Conservation (phyloP, 2,797 vertebrate species). For the Lycodopsis pacificus region DNA sequence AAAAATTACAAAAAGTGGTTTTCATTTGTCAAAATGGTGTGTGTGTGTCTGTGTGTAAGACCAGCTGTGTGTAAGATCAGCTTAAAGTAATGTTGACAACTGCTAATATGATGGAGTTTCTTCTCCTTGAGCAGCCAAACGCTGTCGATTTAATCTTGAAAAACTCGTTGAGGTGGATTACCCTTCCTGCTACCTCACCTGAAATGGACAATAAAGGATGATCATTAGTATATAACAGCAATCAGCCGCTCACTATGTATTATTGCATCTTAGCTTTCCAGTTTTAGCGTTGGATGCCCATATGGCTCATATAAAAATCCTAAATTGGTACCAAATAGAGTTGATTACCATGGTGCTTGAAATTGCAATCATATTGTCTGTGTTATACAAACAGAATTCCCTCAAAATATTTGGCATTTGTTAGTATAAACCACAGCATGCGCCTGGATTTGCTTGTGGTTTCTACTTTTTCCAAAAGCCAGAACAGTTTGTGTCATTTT, state of each 20-base stretch:
- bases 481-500: slow-evolving; percentile 29
- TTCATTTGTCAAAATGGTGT: background rate
- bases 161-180: background rate
- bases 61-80: background rate
- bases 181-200: background rate
- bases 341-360: slow-evolving; percentile 3
- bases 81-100: background rate
- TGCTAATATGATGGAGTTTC: background rate
- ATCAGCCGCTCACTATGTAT: background rate
- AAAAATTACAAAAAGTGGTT: too few relatives aligned
- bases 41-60: background rate
- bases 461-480: background rate
- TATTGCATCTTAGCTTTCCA: background rate
- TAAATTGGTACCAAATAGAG: slow-evolving; percentile 10
- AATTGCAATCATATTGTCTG: background rate
- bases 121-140: background rate
- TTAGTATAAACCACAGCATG: background rate
- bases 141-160: background rate
- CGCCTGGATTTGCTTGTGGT: slow-evolving; percentile 19
- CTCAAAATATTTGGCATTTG: background rate
- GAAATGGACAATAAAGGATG: background rate
- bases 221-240: background rate
- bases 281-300: background rate
- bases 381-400: background rate
- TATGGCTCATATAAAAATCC: background rate